Evolutionary conservation across 2,888 invertebrate genomes (phyloP).

Genomic region (Pegoplata infirma): DNA sequence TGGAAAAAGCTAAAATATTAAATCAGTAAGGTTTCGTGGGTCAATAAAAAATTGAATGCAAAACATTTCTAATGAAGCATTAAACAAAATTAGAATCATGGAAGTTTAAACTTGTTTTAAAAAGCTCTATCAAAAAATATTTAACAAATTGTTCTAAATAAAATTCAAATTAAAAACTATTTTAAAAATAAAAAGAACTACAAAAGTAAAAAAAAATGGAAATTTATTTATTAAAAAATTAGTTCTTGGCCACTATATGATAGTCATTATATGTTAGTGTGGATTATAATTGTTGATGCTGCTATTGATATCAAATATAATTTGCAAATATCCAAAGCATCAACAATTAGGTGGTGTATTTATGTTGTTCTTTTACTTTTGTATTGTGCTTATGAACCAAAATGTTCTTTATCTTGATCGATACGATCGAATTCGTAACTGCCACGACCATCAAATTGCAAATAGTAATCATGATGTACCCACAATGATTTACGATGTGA

Average conservation of each 20-base stretch:
- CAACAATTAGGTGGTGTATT: constrained; percentile 28
- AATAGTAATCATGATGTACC: constrained; percentile 97
- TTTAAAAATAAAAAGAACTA: constrained; percentile 18
- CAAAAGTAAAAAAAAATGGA: constrained; percentile 27
- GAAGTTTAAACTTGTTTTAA: too few relatives aligned
- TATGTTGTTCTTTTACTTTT: neutral
- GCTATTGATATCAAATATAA: neutral
- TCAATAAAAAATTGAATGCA: too few relatives aligned
- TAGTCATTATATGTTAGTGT: constrained; percentile 31
- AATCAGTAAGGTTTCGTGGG: too few relatives aligned
- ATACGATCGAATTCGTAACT: constrained; percentile 92
- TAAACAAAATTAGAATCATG: too few relatives aligned
- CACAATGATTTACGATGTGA: constrained; percentile 98
- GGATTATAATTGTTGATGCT: neutral
- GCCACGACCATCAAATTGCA: constrained; percentile 98
- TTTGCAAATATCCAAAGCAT: neutral
- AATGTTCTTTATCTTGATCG: constrained; percentile 91
- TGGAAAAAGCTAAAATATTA: too few relatives aligned
- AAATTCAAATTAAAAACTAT: constrained; percentile 10
- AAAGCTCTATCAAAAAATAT: neutral
- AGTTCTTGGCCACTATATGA: constrained; percentile 49
- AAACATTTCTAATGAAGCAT: too few relatives aligned
- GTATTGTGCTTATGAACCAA: constrained; percentile 86
- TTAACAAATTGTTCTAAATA: neutral
- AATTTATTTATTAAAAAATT: constrained; percentile 17